Evolutionary conservation across 2,113 vertebrate genomes (phyloP).

Genomic region (Fulica atra): DNA sequence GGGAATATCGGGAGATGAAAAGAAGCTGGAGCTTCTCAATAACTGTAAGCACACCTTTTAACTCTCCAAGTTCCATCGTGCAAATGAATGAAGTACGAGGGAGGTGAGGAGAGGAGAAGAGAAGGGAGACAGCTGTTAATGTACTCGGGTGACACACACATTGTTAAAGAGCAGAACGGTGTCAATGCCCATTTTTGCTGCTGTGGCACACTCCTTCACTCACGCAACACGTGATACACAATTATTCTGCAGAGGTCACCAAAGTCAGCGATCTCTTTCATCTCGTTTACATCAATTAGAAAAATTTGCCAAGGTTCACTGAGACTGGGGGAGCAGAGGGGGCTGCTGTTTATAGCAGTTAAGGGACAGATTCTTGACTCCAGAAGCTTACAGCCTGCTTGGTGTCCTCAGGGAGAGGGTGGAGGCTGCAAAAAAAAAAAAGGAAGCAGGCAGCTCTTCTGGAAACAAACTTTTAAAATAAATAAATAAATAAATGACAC

Average conservation of each 20-base stretch:
- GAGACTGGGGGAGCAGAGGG: background rate
- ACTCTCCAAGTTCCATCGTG: background rate
- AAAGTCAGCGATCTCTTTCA: slow-evolving; percentile 24
- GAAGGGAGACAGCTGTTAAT: background rate
- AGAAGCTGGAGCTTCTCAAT: background rate
- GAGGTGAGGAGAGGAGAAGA: background rate
- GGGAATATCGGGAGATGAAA: background rate
- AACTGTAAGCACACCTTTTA: background rate
- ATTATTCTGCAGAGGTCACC: background rate
- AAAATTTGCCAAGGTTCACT: background rate
- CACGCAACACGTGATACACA: background rate
- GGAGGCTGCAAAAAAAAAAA: background rate
- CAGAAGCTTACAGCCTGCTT: background rate
- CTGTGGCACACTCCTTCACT: background rate
- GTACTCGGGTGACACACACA: background rate
- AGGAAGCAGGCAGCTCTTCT: background rate
- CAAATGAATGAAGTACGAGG: background rate
- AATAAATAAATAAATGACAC: background rate
- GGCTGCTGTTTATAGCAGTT: background rate
- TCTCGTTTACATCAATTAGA: slow-evolving; percentile 14
- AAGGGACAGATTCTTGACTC: background rate
- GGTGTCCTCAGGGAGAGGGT: accelerated
- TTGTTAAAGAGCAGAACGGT: background rate
- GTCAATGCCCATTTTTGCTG: slow-evolving; percentile 18
- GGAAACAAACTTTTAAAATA: background rate